Percentiles rank a stretch among this genome's conserved stretches.
Evolutionary conservation across 2,888 invertebrate species (phyloP).

Genomic region (Blastobasis lacticolella): DNA sequence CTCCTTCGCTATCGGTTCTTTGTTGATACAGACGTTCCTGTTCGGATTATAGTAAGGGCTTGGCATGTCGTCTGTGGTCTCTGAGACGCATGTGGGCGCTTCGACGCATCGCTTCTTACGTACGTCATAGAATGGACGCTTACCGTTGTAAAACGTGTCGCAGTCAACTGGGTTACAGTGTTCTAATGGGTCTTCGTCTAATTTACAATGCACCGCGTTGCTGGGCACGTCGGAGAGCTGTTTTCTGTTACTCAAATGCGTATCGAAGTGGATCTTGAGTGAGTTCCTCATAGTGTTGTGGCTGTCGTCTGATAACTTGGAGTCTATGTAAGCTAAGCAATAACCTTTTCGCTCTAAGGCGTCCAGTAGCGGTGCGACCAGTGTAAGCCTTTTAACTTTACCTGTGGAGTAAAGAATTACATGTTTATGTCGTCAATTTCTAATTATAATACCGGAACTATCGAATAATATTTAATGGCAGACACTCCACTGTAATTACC

Average conservation of each 20-base stretch:
- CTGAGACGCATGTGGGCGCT: slow-evolving; percentile 30
- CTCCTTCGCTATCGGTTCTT: slow-evolving; percentile 24
- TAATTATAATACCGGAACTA: not conserved
- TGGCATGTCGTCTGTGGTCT: slow-evolving; percentile 19
- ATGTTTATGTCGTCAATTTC: not conserved
- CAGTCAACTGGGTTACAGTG: slow-evolving; percentile 52
- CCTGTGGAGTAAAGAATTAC: slow-evolving; percentile 22
- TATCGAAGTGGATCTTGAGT: slow-evolving; percentile 46
- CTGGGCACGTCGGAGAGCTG: slow-evolving; percentile 13
- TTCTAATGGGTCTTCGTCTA: slow-evolving; percentile 49
- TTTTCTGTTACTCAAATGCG: slow-evolving; percentile 23
- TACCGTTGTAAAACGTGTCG: slow-evolving; percentile 48
- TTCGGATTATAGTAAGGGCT: slow-evolving; percentile 35
- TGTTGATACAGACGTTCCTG: slow-evolving; percentile 36
- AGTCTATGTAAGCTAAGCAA: slow-evolving; percentile 43
- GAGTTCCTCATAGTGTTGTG: slow-evolving; percentile 32
- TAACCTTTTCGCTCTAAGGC: slow-evolving; percentile 42
- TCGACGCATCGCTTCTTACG: slow-evolving; percentile 32
- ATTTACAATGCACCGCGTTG: slow-evolving; percentile 27
- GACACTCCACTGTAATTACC: no score
- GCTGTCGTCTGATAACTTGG: slow-evolving; percentile 27
- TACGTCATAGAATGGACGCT: slow-evolving; percentile 32
- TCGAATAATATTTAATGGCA: no score
- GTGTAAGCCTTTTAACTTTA: slow-evolving; percentile 27
- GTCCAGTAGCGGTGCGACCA: slow-evolving; percentile 45